A percentile compares a stretch with the other conserved stretches of the same genome.
phyloP scores from a whole-genome alignment of 1,140 invertebrate genomes.

The Caerostris darwini region DNA sequence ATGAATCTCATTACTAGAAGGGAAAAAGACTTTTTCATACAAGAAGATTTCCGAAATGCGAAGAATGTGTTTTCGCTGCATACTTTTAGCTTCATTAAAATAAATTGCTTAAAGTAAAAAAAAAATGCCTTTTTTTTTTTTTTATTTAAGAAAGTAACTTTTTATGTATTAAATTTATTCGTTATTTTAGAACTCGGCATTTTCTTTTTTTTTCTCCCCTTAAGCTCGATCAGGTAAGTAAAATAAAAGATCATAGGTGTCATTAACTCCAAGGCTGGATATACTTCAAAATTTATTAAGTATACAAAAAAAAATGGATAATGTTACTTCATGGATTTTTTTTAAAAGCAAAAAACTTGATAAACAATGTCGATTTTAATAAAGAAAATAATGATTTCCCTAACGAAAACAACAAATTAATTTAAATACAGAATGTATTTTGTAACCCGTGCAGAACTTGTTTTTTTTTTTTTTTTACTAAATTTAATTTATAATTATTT shows the following conservation, averaged over 20 bases:
- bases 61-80: conserved; percentile 2
- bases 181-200: neutral
- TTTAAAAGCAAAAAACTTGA: too few species aligned
- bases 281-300: neutral
- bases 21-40: conserved; percentile 2
- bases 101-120: conserved; percentile 43
- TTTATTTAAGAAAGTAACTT: conserved; percentile 9
- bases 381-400: too few species aligned
- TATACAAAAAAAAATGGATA: too few species aligned
- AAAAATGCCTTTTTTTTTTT: neutral
- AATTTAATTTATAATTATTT: too few species aligned
- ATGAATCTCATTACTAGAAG: conserved; percentile 56
- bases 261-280: neutral
- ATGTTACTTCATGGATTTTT: too few species aligned
- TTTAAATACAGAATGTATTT: too few species aligned
- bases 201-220: neutral
- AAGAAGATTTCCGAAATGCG: neutral
- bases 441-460: too few species aligned
- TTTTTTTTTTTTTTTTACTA: too few species aligned
- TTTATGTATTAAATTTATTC: conserved; percentile 4
- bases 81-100: conserved; percentile 50
- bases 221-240: neutral
- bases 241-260: neutral
- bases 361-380: too few species aligned
- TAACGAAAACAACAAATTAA: too few species aligned